These are phyloP conservation scores for Nebria brevicollis DNA, from an alignment of 2,888 invertebrate species.

Conservation along the genomic window DNA sequence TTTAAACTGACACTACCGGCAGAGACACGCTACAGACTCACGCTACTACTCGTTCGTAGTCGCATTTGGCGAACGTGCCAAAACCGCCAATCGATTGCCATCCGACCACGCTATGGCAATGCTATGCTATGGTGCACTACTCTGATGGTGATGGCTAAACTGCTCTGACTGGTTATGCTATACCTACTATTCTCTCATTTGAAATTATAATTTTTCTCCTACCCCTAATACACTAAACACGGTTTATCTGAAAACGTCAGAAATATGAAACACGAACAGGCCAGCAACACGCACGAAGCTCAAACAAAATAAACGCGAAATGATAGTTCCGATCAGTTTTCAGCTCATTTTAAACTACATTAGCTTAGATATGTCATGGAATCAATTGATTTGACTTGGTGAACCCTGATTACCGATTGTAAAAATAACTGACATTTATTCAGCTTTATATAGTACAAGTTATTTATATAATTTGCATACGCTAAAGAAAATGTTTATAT, in stretches of 20 bases:
- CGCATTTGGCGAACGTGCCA: conserved; percentile 39
- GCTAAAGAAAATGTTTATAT: no score
- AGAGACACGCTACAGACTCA: neutral
- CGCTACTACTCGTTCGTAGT: conserved; percentile 3
- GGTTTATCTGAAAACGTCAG: conserved; percentile 27
- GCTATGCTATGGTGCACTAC: neutral
- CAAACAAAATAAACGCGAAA: neutral
- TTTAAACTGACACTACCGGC: neutral
- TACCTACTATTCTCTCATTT: conserved; percentile 25
- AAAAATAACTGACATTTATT: no score
- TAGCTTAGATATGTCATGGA: neutral
- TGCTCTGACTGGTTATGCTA: neutral
- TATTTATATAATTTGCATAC: no score
- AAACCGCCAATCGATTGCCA: conserved; percentile 38
- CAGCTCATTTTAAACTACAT: neutral
- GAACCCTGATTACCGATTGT: neutral
- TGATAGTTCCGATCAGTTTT: neutral
- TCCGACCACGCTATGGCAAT: neutral
- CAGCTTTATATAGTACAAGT: no score
- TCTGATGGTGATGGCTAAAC: neutral
- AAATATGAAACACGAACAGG: neutral
- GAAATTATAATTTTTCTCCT: conserved; percentile 43
- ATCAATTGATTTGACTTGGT: neutral
- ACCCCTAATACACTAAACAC: conserved; percentile 7
- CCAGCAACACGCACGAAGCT: neutral